Evolutionary conservation across 1,140 invertebrate genomes (phyloP).

Genomic region (Samia ricini): DNA sequence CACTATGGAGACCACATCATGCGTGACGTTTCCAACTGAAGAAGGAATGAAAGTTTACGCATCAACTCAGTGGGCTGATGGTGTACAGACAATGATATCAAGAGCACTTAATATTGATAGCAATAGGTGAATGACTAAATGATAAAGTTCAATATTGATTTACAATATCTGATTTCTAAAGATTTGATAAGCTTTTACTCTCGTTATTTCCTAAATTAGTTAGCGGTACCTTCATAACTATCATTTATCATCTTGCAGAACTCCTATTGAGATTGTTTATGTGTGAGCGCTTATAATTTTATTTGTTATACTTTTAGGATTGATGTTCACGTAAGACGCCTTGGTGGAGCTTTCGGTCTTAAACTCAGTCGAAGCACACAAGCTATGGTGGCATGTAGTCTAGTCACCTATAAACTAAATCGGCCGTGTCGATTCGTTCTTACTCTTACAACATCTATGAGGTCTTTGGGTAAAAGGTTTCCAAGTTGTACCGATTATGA

Average conservation of each 20-base stretch:
- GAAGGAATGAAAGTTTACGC: slow-evolving; percentile 81
- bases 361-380: slow-evolving; percentile 43
- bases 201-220: neutral
- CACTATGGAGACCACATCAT: slow-evolving; percentile 78
- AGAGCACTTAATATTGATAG: slow-evolving; percentile 72
- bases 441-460: slow-evolving; percentile 81
- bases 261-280: neutral
- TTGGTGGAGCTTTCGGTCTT: slow-evolving; percentile 47
- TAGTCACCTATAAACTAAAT: slow-evolving; percentile 39
- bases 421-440: slow-evolving; percentile 60
- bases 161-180: neutral
- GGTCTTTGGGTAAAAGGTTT: slow-evolving; percentile 80
- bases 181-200: neutral
- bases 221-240: neutral
- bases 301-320: slow-evolving; percentile 67
- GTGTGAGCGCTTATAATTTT: neutral
- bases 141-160: neutral
- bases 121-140: slow-evolving; percentile 30
- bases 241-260: neutral
- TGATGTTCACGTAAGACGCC: slow-evolving; percentile 75
- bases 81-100: slow-evolving; percentile 77
- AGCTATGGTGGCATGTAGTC: slow-evolving; percentile 29
- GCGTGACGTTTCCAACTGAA: slow-evolving; percentile 81
- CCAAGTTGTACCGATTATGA: slow-evolving; percentile 80
- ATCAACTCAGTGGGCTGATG: slow-evolving; percentile 81